A percentile compares a stretch with the other conserved stretches of the same genome.
phyloP scores from a whole-genome alignment of 2,113 vertebrate genomes.

The Theristicus caerulescens region DNA sequence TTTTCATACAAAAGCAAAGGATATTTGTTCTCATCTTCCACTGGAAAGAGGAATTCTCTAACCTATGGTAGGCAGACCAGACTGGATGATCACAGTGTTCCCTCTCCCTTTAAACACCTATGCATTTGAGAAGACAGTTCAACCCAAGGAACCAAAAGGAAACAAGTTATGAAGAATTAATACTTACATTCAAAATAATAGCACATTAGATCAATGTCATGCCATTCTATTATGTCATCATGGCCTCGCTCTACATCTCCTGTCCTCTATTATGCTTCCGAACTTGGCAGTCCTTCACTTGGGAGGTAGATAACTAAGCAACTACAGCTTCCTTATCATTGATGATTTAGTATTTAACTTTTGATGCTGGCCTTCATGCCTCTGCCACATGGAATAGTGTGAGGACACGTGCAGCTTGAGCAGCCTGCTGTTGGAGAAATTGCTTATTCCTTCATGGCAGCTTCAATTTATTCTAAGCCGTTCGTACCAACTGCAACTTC shows the following conservation, averaged over 20 bases:
- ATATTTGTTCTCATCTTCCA: neutral
- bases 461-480: neutral
- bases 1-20: neutral
- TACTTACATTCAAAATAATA: neutral
- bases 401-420: neutral
- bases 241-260: neutral
- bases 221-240: neutral
- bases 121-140: neutral
- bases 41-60: neutral
- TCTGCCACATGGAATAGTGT: neutral
- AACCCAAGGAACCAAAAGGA: neutral
- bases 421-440: neutral
- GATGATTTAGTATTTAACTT: neutral
- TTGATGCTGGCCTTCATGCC: neutral
- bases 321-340: neutral
- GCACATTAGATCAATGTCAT: neutral
- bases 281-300: neutral
- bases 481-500: neutral
- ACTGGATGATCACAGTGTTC: neutral
- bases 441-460: neutral
- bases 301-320: neutral
- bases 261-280: neutral
- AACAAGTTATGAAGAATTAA: neutral
- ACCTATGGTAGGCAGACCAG: neutral
- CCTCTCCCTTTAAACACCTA: neutral